Evolutionary conservation across 2,113 vertebrate species (phyloP), one percentile per base, ranked within the genome.

Genomic region (Mobula birostris): DNA sequence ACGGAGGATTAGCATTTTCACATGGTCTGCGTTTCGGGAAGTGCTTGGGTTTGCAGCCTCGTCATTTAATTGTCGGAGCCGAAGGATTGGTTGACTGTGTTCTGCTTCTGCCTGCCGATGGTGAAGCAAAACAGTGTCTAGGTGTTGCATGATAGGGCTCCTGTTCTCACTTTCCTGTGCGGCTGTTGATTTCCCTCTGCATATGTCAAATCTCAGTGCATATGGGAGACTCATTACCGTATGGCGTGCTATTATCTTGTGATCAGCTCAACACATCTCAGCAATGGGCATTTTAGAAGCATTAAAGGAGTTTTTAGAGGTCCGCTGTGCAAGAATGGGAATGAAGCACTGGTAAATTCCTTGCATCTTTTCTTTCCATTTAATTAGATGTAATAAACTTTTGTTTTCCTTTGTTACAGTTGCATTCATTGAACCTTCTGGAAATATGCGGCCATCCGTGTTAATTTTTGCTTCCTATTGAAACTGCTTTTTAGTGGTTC

Each of bases 161-260:
- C 91, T 56, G 91, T 36, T 48, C 85, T 5, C 29, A 94, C n/a
- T 76, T 94, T 79, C 94, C 94, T 94, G 78, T 94, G 94, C 95
- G 95, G 95, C 95, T 95, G 95, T 70, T 93, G 91, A 93, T 74
- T 48, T 48, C 91, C 91, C 91, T 66, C 91, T 74, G 91, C 70
- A 27, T 93, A 76, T 93, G 68, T 74, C 66, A 93, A 94, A 77
- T 94, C 56, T 90, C 96, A 72, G 88, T 58, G 92, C 95, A 68
- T 88, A 96, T 97, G 97, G 96, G 95, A 95, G 96, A 96, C 95
- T 94, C 87, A 94, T 96, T 94, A 94, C 95, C 95, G 95, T 94
- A 99, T 99, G 99, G 98, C 98, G 97, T 99, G 99, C 96, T 98
- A 98, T 95, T 99, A 99, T 97, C 97, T 99, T 97, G 98, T 99